phyloP scores from a whole-genome alignment of 2,113 vertebrate species.

The Nothoprocta pentlandii region DNA sequence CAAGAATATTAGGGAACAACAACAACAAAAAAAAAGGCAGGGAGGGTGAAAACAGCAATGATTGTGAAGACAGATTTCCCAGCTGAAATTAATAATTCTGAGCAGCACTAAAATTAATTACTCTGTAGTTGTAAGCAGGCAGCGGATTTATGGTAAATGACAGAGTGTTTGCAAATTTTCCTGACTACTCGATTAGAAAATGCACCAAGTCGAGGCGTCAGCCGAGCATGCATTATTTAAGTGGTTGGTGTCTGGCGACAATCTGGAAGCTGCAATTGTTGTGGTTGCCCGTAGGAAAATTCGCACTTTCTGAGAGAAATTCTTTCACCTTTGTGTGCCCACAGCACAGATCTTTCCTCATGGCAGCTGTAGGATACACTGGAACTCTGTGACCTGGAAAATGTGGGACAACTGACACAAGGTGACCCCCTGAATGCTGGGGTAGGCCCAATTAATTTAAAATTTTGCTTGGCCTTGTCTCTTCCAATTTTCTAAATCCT shows the following conservation, averaged over 20 bases:
- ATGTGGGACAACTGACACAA: slow-evolving; percentile 88
- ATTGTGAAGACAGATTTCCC: slow-evolving; percentile 56
- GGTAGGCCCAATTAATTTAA: slow-evolving; percentile 94
- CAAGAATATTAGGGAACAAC: slow-evolving; percentile 5
- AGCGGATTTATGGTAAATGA: slow-evolving; percentile 87
- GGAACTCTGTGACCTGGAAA: slow-evolving; percentile 89
- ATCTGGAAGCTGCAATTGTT: slow-evolving; percentile 82
- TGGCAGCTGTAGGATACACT: slow-evolving; percentile 84
- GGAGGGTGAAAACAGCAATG: neutral
- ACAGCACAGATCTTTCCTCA: slow-evolving; percentile 80
- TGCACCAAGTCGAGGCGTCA: slow-evolving; percentile 78
- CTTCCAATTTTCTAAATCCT: slow-evolving; percentile 96
- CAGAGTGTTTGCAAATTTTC: slow-evolving; percentile 83
- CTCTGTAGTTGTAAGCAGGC: slow-evolving; percentile 79
- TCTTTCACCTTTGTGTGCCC: slow-evolving; percentile 86
- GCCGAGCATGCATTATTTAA: slow-evolving; percentile 85
- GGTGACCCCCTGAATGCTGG: slow-evolving; percentile 86
- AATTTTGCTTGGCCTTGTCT: slow-evolving; percentile 94
- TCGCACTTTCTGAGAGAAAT: slow-evolving; percentile 84
- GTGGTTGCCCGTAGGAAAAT: slow-evolving; percentile 83
- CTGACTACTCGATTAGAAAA: slow-evolving; percentile 83
- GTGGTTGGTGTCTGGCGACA: slow-evolving; percentile 82
- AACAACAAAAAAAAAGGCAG: neutral
- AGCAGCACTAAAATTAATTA: slow-evolving; percentile 81
- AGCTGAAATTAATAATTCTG: slow-evolving; percentile 79